Percentiles rank a stretch among this genome's conserved stretches.
Evolutionary conservation across 92 coral and sea anemone genomes (phyloP).

Genomic region (Porites rus): DNA sequence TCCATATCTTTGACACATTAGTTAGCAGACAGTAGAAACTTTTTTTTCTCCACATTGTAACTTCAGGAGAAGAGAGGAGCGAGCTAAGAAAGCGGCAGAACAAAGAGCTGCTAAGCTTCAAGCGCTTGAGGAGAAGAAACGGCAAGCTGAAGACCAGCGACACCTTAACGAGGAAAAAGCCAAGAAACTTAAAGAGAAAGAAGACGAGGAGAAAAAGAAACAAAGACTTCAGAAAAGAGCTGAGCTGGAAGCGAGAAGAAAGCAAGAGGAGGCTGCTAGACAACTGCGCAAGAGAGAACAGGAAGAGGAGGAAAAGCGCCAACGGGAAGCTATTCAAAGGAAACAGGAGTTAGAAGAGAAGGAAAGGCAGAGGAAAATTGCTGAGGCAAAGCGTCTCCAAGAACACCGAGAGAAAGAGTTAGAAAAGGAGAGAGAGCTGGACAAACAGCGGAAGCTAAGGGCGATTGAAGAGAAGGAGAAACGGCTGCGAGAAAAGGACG

Average conservation of each 20-base stretch:
- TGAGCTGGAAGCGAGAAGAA: constrained; percentile 87
- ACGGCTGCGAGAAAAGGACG: constrained; percentile 74
- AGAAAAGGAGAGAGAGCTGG: constrained; percentile 78
- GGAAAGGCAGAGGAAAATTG: constrained; percentile 87
- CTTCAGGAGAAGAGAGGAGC: constrained; percentile 88
- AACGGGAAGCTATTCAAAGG: constrained; percentile 79
- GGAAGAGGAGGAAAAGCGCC: constrained; percentile 78
- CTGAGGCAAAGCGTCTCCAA: constrained; percentile 86
- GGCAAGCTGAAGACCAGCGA: constrained; percentile 82
- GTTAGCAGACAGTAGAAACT: neutral
- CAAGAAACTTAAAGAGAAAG: constrained; percentile 80
- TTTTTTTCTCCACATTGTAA: neutral
- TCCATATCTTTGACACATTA: neutral
- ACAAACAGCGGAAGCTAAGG: constrained; percentile 75
- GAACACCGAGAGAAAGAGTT: constrained; percentile 87
- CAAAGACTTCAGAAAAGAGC: constrained; percentile 83
- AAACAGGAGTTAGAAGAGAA: constrained; percentile 93
- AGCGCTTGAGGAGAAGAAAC: constrained; percentile 76
- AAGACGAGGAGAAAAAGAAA: constrained; percentile 89
- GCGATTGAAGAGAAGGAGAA: constrained; percentile 85
- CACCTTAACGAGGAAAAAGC: constrained; percentile 77
- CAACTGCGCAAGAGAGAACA: constrained; percentile 67
- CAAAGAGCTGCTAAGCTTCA: constrained; percentile 84
- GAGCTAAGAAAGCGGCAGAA: constrained; percentile 87
- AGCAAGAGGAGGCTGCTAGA: constrained; percentile 80